Evolutionary conservation across 2,113 vertebrate species (phyloP).

Genomic region (Rana temporaria): DNA sequence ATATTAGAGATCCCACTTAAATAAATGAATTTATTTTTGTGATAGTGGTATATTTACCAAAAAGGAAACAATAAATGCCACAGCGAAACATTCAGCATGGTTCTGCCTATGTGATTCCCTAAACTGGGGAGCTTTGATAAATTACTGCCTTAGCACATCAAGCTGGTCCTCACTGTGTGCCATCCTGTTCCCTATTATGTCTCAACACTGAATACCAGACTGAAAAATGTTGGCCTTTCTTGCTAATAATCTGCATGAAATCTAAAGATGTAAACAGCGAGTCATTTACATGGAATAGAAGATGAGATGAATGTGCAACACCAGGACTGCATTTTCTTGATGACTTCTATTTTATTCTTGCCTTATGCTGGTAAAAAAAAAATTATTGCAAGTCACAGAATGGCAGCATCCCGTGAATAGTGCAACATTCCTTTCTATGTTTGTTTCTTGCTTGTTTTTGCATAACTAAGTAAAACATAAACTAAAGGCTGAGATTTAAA

Average conservation of each 20-base stretch:
- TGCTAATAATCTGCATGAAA: slow-evolving; percentile 30
- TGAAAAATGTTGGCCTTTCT: slow-evolving; percentile 5
- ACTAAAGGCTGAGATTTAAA: slow-evolving; percentile 40
- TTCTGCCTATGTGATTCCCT: not conserved
- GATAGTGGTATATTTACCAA: too few relatives aligned
- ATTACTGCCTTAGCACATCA: slow-evolving; percentile 2
- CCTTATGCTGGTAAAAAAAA: slow-evolving; percentile 6
- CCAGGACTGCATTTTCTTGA: slow-evolving; percentile 2
- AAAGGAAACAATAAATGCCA: too few relatives aligned
- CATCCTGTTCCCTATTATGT: slow-evolving; percentile 14
- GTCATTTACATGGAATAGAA: slow-evolving; percentile 20
- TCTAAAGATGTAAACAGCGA: slow-evolving; percentile 38
- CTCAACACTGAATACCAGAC: slow-evolving; percentile 7
- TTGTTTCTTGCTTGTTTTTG: slow-evolving; percentile 58
- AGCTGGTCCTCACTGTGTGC: slow-evolving; percentile 16
- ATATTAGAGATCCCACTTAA: too few relatives aligned
- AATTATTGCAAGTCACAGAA: slow-evolving; percentile 2
- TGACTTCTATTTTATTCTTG: slow-evolving; percentile 6
- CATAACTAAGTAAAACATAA: slow-evolving; percentile 56
- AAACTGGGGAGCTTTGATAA: slow-evolving; percentile 8
- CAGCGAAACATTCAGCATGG: too few relatives aligned
- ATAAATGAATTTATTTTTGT: too few relatives aligned
- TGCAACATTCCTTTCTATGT: slow-evolving; percentile 48
- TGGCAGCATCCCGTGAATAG: slow-evolving; percentile 22
- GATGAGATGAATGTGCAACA: slow-evolving; percentile 30